Base-by-base conservation (phyloP, 2,888 invertebrate genomes). In the Andrena haemorrhoa region DNA sequence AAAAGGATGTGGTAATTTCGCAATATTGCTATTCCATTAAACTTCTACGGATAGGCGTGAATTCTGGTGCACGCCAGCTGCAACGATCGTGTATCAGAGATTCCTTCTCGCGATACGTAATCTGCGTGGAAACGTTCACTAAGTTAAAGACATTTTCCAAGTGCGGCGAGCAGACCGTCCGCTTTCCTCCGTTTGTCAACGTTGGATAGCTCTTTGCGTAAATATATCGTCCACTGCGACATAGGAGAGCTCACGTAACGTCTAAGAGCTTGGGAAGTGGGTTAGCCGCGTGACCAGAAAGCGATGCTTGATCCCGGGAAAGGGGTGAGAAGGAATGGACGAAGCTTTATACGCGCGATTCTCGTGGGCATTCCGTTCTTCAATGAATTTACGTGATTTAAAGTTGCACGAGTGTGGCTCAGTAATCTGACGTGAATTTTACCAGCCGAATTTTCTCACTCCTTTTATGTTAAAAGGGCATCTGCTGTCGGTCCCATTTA, bases 211-310 rank as follows among this genome's bases (percentile, higher is more conserved):
- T 41, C 16, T 41, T 41, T 12, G 49, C 3, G n/a, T n/a, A 64
- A 47, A 74, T 72, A 26, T 51, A 35, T 68, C 63, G 33, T 33
- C 41, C 64, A 53, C 56, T 20, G 75, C 70, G 6, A 16, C n/a
- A 12, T 58, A 64, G 63, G 2, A n/a, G 6, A 56, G 72, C 26
- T 72, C 12, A 7, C 26, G 20, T 31, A 56, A 20, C 31, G 56
- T 58, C 33, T 65, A 61, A 79, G 68, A 70, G 75, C 61, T 74
- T 29, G 66, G 71, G 60, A 86, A 80, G 63, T 86, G 60, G 75
- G 75, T 82, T 82, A 56, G 51, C 33, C 41, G 49, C 82, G 82
- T 82, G 82, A 86, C 49, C 61, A 65, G 86, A 84, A 82, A 79
- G 61, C 63, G 53, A 49, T n/a, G 16, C 33, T 10, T 5, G 10